These are phyloP conservation scores for Cabera pusaria DNA, from an alignment of 2,888 invertebrate genomes.

Conservation along the genomic window DNA sequence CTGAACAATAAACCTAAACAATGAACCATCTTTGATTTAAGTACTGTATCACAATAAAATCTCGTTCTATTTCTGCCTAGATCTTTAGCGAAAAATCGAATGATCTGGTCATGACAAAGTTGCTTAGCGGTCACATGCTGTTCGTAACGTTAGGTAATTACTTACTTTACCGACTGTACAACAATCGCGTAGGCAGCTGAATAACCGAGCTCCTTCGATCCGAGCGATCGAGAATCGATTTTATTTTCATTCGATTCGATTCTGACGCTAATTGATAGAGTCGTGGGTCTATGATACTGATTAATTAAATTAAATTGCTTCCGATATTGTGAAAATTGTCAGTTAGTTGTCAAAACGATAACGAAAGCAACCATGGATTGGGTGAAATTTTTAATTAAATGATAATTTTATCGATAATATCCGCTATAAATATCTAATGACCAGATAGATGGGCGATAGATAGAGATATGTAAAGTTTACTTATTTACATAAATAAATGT, in stretches of 20 bases:
- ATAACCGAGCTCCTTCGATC: slow-evolving; percentile 39
- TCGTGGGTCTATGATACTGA: slow-evolving; percentile 55
- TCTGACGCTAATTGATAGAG: slow-evolving; percentile 65
- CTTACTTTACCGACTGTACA: slow-evolving; percentile 39
- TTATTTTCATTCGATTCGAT: slow-evolving; percentile 52
- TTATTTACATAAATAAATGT: too few species aligned
- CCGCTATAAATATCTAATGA: slow-evolving; percentile 42
- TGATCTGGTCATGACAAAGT: slow-evolving; percentile 9
- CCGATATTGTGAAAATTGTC: slow-evolving; percentile 53
- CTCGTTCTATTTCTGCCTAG: not conserved
- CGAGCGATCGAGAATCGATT: slow-evolving; percentile 48
- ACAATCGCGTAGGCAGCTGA: slow-evolving; percentile 52
- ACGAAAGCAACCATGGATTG: slow-evolving; percentile 46
- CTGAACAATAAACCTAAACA: slow-evolving; percentile 35
- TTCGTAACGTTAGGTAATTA: slow-evolving; percentile 42
- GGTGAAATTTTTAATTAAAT: slow-evolving; percentile 54
- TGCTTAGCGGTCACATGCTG: slow-evolving; percentile 3
- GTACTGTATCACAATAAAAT: slow-evolving; percentile 5
- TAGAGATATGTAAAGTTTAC: too few species aligned
- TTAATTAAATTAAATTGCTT: slow-evolving; percentile 63
- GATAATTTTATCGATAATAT: slow-evolving; percentile 52
- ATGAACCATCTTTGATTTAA: too few species aligned
- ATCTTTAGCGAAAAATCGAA: too few species aligned
- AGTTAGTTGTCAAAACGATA: slow-evolving; percentile 53
- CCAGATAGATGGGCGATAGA: too few species aligned